These are phyloP conservation scores for Erythrocebus patas DNA, from an alignment of 2,113 vertebrate genomes.

Conservation along the genomic window DNA sequence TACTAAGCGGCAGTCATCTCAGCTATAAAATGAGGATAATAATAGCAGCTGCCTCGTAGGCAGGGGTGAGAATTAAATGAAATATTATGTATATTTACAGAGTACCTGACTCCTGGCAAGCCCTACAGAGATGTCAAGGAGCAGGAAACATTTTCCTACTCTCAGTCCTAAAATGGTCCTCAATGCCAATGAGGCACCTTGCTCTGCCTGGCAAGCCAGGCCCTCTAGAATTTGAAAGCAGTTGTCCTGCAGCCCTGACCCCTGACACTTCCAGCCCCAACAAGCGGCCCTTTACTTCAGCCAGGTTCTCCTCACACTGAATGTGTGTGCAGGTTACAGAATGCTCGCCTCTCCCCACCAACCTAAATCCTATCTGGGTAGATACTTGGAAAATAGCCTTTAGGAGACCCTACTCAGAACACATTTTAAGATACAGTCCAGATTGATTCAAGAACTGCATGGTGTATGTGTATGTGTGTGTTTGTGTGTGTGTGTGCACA, in stretches of 20 bases:
- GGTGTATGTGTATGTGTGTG: neutral
- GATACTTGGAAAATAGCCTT: neutral
- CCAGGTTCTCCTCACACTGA: neutral
- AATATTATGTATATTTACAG: neutral
- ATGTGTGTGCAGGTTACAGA: neutral
- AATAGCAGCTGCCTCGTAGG: neutral
- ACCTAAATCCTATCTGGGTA: neutral
- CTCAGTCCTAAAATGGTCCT: neutral
- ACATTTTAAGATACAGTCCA: neutral
- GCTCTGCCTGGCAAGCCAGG: neutral
- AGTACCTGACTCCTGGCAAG: neutral
- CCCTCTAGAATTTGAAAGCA: neutral
- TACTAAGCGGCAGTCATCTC: conserved; percentile 26
- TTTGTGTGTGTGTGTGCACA: neutral
- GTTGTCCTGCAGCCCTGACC: neutral
- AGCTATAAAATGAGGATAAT: conserved; percentile 34
- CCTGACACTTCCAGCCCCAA: too few species aligned
- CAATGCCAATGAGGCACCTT: neutral
- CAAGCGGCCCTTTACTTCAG: neutral
- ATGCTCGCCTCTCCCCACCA: neutral
- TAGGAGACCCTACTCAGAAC: neutral
- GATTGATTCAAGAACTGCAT: neutral
- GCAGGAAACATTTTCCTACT: neutral
- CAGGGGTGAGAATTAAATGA: conserved; percentile 20
- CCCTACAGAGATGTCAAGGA: neutral